These are phyloP conservation scores for Chamaea fasciata DNA, from an alignment of 2,113 vertebrate species.

Conservation along the genomic window DNA sequence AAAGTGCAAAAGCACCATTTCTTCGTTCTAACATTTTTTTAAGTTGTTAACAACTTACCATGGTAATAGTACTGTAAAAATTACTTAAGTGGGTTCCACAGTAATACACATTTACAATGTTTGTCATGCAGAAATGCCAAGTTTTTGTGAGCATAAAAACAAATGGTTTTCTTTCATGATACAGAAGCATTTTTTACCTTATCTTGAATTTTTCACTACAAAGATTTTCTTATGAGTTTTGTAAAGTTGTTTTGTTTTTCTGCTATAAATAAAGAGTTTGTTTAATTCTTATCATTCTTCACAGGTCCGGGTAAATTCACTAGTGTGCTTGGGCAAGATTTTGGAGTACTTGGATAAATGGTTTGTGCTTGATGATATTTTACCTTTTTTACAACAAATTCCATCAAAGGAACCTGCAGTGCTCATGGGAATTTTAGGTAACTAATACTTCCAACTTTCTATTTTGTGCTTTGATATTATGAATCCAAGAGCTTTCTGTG, in stretches of 20 bases:
- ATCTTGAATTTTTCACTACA: not conserved
- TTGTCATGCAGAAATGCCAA: not conserved
- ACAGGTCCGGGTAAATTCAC: slow-evolving; percentile 95
- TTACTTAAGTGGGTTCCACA: not conserved
- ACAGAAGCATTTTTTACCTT: not conserved
- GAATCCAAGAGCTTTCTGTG: not conserved
- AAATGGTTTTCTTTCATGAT: not conserved
- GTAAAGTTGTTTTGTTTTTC: too few relatives aligned
- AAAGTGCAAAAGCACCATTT: not conserved
- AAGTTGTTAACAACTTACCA: not conserved
- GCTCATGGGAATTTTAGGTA: slow-evolving; percentile 98
- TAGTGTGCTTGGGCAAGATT: slow-evolving; percentile 97
- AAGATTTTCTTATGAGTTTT: not conserved
- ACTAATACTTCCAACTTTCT: not conserved
- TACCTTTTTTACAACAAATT: slow-evolving; percentile 97
- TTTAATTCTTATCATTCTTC: slow-evolving; percentile 1
- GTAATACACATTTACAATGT: not conserved
- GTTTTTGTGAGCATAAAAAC: not conserved
- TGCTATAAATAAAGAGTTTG: not conserved
- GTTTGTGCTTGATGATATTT: slow-evolving; percentile 96
- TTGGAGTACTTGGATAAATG: slow-evolving; percentile 98
- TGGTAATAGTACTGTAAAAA: not conserved
- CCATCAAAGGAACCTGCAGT: slow-evolving; percentile 96
- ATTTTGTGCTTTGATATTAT: not conserved
- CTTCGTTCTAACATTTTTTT: not conserved